A percentile compares a stretch with the other conserved stretches of the same genome.
Evolutionary conservation across 2,888 invertebrate genomes (phyloP).

Genomic region (Scaptomyza parva): DNA sequence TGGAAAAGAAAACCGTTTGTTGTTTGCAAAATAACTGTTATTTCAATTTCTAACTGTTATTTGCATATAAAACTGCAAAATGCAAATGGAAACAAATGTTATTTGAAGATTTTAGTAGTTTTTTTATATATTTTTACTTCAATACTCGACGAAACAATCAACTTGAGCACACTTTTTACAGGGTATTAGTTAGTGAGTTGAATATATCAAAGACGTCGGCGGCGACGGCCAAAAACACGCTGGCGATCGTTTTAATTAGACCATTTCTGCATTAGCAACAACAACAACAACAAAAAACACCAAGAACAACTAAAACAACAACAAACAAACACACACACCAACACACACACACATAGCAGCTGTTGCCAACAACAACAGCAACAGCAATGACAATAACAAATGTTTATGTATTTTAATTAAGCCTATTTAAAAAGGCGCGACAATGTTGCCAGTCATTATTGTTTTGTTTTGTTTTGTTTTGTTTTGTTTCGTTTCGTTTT

Average conservation of each 20-base stretch:
- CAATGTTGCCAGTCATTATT: conserved; percentile 52
- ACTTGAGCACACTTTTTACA: too few relatives aligned
- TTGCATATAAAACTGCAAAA: too few relatives aligned
- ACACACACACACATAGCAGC: conserved; percentile 16
- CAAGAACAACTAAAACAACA: conserved; percentile 23
- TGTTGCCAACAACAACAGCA: conserved; percentile 24
- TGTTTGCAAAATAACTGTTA: too few relatives aligned
- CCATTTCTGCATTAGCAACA: conserved; percentile 55
- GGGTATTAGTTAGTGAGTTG: conserved; percentile 26
- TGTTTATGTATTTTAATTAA: conserved; percentile 58
- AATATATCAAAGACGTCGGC: conserved; percentile 23
- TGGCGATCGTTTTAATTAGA: conserved; percentile 73
- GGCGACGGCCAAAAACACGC: conserved; percentile 37
- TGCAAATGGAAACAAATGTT: too few relatives aligned
- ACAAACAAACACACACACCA: too few relatives aligned
- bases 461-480: too few relatives aligned
- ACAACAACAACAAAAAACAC: conserved; percentile 9
- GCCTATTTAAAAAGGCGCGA: conserved; percentile 51
- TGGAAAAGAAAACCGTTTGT: not conserved
- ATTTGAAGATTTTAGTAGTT: too few relatives aligned
- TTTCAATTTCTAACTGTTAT: too few relatives aligned
- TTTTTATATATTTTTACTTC: too few relatives aligned
- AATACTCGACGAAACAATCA: too few relatives aligned
- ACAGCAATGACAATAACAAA: conserved; percentile 19
- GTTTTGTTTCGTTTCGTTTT: too few relatives aligned